Percentiles rank a stretch among this genome's conserved stretches.
These are phyloP conservation scores for Norana najaformis DNA, from an alignment of 2,888 invertebrate genomes.

Conservation along the genomic window DNA sequence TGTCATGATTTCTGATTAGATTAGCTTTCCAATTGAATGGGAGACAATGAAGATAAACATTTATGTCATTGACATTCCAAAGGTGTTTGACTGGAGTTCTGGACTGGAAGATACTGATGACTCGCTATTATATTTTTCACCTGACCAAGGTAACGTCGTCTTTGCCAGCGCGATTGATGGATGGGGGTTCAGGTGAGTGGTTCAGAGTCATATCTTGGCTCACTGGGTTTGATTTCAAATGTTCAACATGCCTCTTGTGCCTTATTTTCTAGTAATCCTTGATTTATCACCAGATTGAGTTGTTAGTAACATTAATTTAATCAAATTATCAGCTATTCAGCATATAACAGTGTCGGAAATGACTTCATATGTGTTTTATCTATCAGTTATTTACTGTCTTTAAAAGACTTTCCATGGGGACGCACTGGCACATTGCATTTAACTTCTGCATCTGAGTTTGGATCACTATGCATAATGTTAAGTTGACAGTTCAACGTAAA, in stretches of 20 bases:
- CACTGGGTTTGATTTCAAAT: neutral
- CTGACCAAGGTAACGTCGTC: slow-evolving; percentile 90
- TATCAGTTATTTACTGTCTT: too few species aligned
- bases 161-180: slow-evolving; percentile 95
- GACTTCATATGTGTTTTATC: too few species aligned
- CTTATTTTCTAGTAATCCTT: neutral
- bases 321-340: neutral
- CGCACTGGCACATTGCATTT: too few species aligned
- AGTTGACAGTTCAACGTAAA: too few species aligned
- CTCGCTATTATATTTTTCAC: slow-evolving; percentile 87
- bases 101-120: slow-evolving; percentile 79
- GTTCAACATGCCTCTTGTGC: neutral
- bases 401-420: too few species aligned
- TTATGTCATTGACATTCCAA: neutral
- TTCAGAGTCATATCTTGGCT: neutral
- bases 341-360: neutral
- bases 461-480: too few species aligned
- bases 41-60: neutral
- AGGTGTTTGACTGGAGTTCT: slow-evolving; percentile 21
- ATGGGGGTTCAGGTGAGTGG: slow-evolving; percentile 76
- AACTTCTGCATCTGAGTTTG: too few species aligned
- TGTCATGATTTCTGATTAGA: neutral
- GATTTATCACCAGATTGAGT: neutral
- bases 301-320: neutral
- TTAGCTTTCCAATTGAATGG: neutral